Percentiles rank a stretch among this genome's conserved stretches.
phyloP scores from a whole-genome alignment of 2,888 invertebrate species.

The Clepsis dumicolana region DNA sequence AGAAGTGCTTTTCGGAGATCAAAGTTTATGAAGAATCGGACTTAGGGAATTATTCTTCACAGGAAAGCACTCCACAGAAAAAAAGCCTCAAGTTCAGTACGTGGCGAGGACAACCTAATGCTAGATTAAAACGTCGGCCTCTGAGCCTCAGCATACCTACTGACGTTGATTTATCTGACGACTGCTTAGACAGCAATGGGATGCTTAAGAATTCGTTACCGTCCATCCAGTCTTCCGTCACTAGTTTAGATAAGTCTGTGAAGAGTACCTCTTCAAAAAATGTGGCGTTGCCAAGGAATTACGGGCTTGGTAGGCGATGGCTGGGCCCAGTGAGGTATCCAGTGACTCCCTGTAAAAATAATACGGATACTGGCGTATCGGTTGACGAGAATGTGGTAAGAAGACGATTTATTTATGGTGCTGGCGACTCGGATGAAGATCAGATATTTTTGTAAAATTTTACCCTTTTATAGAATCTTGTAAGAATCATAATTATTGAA shows the following conservation, averaged over 20 bases:
- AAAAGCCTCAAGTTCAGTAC: constrained; percentile 73
- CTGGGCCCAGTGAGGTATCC: constrained; percentile 88
- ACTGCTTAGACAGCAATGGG: constrained; percentile 67
- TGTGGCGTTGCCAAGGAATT: constrained; percentile 86
- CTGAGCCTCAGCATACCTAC: constrained; percentile 79
- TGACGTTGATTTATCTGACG: constrained; percentile 70
- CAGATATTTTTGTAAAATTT: constrained; percentile 87
- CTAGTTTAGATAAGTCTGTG: constrained; percentile 70
- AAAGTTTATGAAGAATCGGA: constrained; percentile 73
- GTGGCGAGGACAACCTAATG: constrained; percentile 71
- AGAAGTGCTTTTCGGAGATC: constrained; percentile 77
- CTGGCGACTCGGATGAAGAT: constrained; percentile 87
- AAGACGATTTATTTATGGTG: constrained; percentile 81
- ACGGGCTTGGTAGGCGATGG: constrained; percentile 87
- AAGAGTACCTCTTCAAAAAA: constrained; percentile 70
- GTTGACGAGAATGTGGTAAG: constrained; percentile 70
- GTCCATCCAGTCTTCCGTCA: constrained; percentile 75
- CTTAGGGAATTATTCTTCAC: constrained; percentile 68
- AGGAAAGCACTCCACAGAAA: constrained; percentile 74
- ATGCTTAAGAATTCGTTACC: constrained; percentile 69
- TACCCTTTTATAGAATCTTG: constrained; percentile 40
- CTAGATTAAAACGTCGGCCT: constrained; percentile 72
- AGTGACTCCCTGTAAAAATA: constrained; percentile 87
- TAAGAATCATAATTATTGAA: constrained; percentile 31
- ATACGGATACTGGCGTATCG: constrained; percentile 65